Base-by-base conservation (phyloP, 92 coral and sea anemone genomes). In the Heteractis magnifica region DNA sequence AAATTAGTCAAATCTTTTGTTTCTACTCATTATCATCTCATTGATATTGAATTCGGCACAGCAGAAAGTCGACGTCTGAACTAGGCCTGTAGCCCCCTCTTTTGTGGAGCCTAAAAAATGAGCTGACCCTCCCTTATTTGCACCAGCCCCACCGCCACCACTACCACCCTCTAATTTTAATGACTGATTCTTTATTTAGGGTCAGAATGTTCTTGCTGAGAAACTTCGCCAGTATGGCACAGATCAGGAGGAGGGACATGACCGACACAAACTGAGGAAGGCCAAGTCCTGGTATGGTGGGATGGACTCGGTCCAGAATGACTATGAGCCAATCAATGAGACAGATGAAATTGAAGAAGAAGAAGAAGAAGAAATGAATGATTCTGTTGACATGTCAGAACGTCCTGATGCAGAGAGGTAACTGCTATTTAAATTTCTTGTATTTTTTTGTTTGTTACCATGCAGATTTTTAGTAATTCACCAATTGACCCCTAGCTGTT, bases 271-370 rank as follows among this genome's bases (percentile, higher is more conserved):
- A 16, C 88, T 93, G 75, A 90, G 72, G n/a, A 93, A 93, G 75
- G 92, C 98, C 70, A 93, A 89, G 78, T 93, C 98, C 16, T 93
- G 98, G 98, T 93, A 92, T 41, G 94, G 95, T 85, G 98, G 98
- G 74, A 93, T 93, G 98, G 89, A 93, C 76, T 55, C 88, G 4
- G 56, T 82, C 9, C 92, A 93, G 82, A 85, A 91, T 89, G 95
- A 93, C 59, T 89, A 85, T 70, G 76, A 71, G 70, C 94, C 98
- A 23, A 87, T 93, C 44, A 92, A 89, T 44, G 98, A 93, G 83
- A 81, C 90, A 48, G 98, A 84, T 49, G 94, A 87, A 58, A 85
- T 79, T 77, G 86, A 74, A 59, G 88, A 79, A 41, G 88, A 89
- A 7, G 84, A 71, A 7, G 84, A 75, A 52, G 88, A 84, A 18